Evolutionary conservation across 2,888 invertebrate genomes (phyloP), one percentile per base, ranked within the genome.

Genomic region (Drepana falcataria): DNA sequence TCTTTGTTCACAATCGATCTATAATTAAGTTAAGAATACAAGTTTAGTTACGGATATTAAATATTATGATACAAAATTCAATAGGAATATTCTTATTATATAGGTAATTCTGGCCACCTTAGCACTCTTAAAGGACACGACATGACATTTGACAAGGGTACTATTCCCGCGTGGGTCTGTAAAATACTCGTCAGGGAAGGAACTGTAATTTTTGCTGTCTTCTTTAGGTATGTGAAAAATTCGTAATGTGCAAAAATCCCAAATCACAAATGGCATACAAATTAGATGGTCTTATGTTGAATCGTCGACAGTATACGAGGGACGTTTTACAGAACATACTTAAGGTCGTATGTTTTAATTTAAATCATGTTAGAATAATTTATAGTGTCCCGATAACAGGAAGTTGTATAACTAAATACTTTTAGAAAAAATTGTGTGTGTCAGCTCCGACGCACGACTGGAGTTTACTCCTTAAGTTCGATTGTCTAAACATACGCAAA

Each of bases 141-240:
- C 41, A 40, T 33, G 34, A 51, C 49, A 51, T 51, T 33, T 51
- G 51, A 51, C 51, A 34, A 51, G 51, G 41, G 51, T 51, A 40
- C 7, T 33, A 41, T 48, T 9, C 44, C 44, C 44, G 3, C 9
- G 44, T 9, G 44, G 44, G 44, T 44, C 44, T 44, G 44, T 44
- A 44, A 44, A 44, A 44, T 44, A 44, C 44, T 44, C 44, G 44
- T 44, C 44, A 44, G 44, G 44, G 41, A 40, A 5, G 40, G 40
- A 40, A 40, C 37, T 35, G 21, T 21, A 49, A 49, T 37, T 21
- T 48, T 5, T 35, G 37, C 34, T 37, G 35, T 9, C 21, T n/a
- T 37, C 48, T 9, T 21, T 21, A 21, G 21, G 33, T 40, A 40
- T 33, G 49, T 1, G 33, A 44, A 44, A 21, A 51, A 51, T 51